phyloP scores from a whole-genome alignment of 2,888 invertebrate species.

The Stenoptilia bipunctidactyla region DNA sequence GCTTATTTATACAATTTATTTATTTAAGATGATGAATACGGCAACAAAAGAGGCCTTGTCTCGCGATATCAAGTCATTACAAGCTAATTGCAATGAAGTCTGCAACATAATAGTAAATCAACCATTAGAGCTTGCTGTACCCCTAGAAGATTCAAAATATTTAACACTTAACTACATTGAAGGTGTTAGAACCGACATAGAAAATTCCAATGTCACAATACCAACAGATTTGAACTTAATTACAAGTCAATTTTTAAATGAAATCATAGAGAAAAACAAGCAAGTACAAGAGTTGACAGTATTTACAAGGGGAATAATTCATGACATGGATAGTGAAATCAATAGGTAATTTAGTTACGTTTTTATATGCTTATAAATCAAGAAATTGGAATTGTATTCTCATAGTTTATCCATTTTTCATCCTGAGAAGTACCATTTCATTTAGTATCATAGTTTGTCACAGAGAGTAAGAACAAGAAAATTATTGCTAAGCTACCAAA shows the following conservation, averaged over 20 bases:
- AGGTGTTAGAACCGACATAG: slow-evolving; percentile 34
- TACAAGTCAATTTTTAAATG: slow-evolving; percentile 39
- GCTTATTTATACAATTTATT: background rate
- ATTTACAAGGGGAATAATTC: slow-evolving; percentile 37
- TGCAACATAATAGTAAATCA: slow-evolving; percentile 40
- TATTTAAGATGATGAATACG: slow-evolving; percentile 32
- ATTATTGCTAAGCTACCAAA: no score
- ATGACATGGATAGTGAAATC: slow-evolving; percentile 43
- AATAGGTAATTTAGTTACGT: no score
- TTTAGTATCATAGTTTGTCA: no score
- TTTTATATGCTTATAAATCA: no score
- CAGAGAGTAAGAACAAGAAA: no score
- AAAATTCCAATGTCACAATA: slow-evolving; percentile 34
- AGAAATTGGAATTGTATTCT: no score
- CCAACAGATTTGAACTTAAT: slow-evolving; percentile 37
- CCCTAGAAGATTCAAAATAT: slow-evolving; percentile 25
- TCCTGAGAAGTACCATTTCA: no score
- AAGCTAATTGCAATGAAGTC: slow-evolving; percentile 33
- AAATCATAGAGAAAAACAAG: slow-evolving; percentile 35
- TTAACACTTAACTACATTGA: slow-evolving; percentile 36
- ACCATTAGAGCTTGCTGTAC: slow-evolving; percentile 23
- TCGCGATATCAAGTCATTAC: slow-evolving; percentile 35
- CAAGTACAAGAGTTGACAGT: slow-evolving; percentile 43
- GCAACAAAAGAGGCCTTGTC: slow-evolving; percentile 31
- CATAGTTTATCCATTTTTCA: no score